Percentiles rank a stretch among this genome's conserved stretches.
These are phyloP conservation scores for Trichopria drosophilae DNA, from an alignment of 2,888 invertebrate species.

Conservation along the genomic window DNA sequence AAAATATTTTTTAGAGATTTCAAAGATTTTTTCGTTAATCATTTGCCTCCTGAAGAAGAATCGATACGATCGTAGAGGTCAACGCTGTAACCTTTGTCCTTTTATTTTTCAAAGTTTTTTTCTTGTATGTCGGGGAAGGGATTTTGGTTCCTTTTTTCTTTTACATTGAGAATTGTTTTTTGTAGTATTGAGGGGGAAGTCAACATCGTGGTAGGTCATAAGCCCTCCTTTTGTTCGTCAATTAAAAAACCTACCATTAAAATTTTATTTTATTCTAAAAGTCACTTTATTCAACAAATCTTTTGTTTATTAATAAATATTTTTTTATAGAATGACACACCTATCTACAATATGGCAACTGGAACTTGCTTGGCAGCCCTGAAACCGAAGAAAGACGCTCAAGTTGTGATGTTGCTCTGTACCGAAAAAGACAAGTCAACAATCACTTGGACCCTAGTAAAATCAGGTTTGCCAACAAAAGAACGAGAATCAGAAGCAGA, in stretches of 20 bases:
- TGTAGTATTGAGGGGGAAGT: too few species aligned
- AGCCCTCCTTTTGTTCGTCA: too few species aligned
- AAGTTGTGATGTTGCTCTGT: constrained; percentile 67
- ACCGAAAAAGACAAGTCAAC: constrained; percentile 58
- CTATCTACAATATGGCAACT: constrained; percentile 83
- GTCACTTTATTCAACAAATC: neutral
- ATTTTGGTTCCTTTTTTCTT: too few species aligned
- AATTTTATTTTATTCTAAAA: constrained; percentile 7
- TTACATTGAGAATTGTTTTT: too few species aligned
- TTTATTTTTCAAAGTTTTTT: too few species aligned
- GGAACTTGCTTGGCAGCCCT: constrained; percentile 78
- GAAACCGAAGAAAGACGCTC: constrained; percentile 57
- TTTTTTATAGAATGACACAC: constrained; percentile 67
- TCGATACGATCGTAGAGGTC: too few species aligned
- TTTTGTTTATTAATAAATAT: constrained; percentile 14
- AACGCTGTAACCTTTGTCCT: too few species aligned
- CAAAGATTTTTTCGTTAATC: too few species aligned
- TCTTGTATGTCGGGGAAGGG: too few species aligned
- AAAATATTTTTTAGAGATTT: too few species aligned
- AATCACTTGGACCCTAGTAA: constrained; percentile 63
- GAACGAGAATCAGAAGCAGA: constrained; percentile 44
- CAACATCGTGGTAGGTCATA: too few species aligned
- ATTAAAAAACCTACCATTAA: neutral
- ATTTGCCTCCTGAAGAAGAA: too few species aligned
- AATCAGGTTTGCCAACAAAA: constrained; percentile 44